Percentiles rank a stretch among this genome's conserved stretches.
Evolutionary conservation across 2,797 vertebrate genomes (phyloP).

Genomic region (Hemitrygon akajei): DNA sequence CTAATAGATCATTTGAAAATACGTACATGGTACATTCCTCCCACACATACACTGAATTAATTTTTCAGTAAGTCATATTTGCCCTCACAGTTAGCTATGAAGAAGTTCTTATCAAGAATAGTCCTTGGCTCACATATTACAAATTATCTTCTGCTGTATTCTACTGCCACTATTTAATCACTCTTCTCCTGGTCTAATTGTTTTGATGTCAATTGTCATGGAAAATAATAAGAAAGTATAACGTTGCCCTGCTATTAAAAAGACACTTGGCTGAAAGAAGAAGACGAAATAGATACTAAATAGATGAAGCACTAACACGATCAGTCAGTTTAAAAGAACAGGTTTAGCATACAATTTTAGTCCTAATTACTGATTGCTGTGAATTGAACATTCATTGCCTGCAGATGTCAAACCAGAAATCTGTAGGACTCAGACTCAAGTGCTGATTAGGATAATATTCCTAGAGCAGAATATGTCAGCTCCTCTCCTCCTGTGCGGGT

Average conservation of each 20-base stretch:
- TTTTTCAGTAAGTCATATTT: not conserved
- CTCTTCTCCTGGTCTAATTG: not conserved
- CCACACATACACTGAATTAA: not conserved
- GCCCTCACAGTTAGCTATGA: not conserved
- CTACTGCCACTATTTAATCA: not conserved
- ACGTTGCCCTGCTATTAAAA: not conserved
- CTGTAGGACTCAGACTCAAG: too few species aligned
- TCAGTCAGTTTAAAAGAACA: too few species aligned
- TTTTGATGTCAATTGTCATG: not conserved
- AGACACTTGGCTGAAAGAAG: not conserved
- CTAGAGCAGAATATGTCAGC: too few species aligned
- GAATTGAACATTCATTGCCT: too few species aligned
- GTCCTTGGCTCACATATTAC: not conserved
- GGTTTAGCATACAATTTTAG: too few species aligned
- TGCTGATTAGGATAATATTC: too few species aligned
- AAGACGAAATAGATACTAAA: too few species aligned
- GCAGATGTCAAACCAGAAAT: too few species aligned
- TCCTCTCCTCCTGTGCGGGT: too few species aligned
- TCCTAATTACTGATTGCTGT: too few species aligned
- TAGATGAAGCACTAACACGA: too few species aligned
- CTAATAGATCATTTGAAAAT: not conserved
- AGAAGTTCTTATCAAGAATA: not conserved
- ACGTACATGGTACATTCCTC: not conserved
- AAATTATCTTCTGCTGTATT: not conserved
- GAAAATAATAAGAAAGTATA: not conserved